Conservation (phyloP, 2,888 invertebrate species). For the Mongoloraphidia duomilia region DNA sequence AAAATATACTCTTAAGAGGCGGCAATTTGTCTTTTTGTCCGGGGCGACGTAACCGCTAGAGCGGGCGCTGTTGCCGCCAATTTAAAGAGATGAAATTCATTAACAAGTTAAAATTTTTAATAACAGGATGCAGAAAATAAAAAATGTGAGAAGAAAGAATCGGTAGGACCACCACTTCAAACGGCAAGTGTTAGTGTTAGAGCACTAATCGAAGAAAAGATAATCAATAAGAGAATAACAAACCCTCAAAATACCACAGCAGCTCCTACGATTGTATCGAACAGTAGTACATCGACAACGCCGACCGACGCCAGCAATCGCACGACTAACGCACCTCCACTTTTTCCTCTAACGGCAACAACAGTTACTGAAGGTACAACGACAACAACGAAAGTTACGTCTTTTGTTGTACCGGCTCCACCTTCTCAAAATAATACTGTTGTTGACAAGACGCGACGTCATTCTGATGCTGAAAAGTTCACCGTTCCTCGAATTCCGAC, state of each 20-base stretch:
- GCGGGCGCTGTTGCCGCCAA: neutral
- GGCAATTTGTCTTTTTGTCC: too few relatives aligned
- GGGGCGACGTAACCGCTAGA: too few relatives aligned
- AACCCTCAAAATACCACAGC: constrained; percentile 26
- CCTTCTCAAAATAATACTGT: constrained; percentile 18
- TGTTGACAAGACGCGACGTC: constrained; percentile 35
- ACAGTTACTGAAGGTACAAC: constrained; percentile 28
- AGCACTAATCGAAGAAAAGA: constrained; percentile 84
- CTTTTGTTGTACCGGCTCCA: constrained; percentile 42
- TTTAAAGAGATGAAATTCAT: neutral
- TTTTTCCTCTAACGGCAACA: constrained; percentile 30
- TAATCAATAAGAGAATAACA: constrained; percentile 69
- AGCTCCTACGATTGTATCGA: neutral
- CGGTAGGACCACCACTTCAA: constrained; percentile 69
- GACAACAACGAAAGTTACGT: constrained; percentile 27
- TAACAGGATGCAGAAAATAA: constrained; percentile 67
- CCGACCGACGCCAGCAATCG: constrained; percentile 19
- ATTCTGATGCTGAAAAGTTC: constrained; percentile 43
- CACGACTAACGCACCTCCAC: constrained; percentile 28
- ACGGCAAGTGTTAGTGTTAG: constrained; percentile 86
- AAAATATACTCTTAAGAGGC: too few relatives aligned
- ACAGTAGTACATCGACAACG: constrained; percentile 5
- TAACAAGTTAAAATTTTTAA: constrained; percentile 2
- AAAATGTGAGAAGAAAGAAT: constrained; percentile 73
- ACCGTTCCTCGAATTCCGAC: constrained; percentile 30